Evolutionary conservation across 1,140 invertebrate species (phyloP).

Genomic region (Augochlora pura): DNA sequence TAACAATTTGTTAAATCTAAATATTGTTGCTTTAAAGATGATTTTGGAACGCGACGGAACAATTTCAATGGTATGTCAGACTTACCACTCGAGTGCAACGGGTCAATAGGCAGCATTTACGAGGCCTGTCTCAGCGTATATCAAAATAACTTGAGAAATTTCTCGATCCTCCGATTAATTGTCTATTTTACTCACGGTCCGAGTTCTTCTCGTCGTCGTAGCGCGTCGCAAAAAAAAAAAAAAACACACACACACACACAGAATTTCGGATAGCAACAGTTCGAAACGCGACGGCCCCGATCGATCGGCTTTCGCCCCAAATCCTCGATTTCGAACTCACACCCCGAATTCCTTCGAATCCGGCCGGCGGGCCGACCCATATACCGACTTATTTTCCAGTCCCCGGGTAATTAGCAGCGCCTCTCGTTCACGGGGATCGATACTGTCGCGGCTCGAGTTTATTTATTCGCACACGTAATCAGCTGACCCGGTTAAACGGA

Average conservation of each 20-base stretch:
- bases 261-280: neutral
- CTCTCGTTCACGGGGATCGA: slow-evolving; percentile 9
- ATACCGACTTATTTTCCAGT: slow-evolving; percentile 1
- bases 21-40: too few relatives aligned
- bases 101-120: too few relatives aligned
- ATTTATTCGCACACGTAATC: slow-evolving; percentile 17
- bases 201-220: neutral
- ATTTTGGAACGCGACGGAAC: too few relatives aligned
- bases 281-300: neutral
- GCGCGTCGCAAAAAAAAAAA: neutral
- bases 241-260: too few relatives aligned
- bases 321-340: neutral
- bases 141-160: too few relatives aligned
- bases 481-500: slow-evolving; percentile 5
- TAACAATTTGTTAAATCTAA: too few relatives aligned
- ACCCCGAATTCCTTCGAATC: slow-evolving; percentile 1
- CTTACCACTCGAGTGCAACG: too few relatives aligned
- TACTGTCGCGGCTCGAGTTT: slow-evolving; percentile 9
- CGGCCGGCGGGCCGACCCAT: neutral
- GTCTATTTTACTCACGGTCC: too few relatives aligned
- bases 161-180: too few relatives aligned
- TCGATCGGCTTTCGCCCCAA: neutral
- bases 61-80: too few relatives aligned
- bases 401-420: slow-evolving; percentile 12
- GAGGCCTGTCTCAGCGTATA: too few relatives aligned